These are phyloP conservation scores for Alsophila aescularia DNA, from an alignment of 2,888 invertebrate genomes.

Conservation along the genomic window DNA sequence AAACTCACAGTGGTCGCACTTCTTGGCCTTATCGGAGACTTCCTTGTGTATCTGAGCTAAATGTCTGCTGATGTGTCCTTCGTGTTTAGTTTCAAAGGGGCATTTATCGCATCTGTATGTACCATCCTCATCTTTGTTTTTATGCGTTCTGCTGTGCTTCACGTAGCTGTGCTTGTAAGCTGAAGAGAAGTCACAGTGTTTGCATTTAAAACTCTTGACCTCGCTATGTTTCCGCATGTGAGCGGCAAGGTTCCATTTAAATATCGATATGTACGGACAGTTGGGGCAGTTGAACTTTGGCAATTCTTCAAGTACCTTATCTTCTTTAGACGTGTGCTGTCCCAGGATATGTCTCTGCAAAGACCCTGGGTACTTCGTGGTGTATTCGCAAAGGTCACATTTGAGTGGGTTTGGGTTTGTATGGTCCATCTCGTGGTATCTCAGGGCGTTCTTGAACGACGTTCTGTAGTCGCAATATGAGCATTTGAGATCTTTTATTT, in stretches of 20 bases:
- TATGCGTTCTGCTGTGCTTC: slow-evolving; percentile 53
- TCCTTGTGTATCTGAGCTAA: slow-evolving; percentile 65
- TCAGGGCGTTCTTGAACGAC: slow-evolving; percentile 54
- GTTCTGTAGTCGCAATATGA: slow-evolving; percentile 59
- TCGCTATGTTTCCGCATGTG: slow-evolving; percentile 41
- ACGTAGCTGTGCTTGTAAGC: slow-evolving; percentile 50
- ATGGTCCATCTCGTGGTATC: slow-evolving; percentile 54
- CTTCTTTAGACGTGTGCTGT: slow-evolving; percentile 47
- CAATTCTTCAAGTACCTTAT: not conserved
- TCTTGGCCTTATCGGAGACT: slow-evolving; percentile 54
- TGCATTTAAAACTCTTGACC: slow-evolving; percentile 52
- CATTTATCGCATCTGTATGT: slow-evolving; percentile 63
- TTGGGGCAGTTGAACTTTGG: slow-evolving; percentile 31
- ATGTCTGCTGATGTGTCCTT: slow-evolving; percentile 65
- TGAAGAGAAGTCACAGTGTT: slow-evolving; percentile 45
- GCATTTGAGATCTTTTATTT: slow-evolving; percentile 45
- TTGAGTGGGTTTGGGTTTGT: slow-evolving; percentile 46
- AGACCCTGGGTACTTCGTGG: slow-evolving; percentile 56
- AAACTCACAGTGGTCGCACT: slow-evolving; percentile 63
- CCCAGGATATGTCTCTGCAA: slow-evolving; percentile 55
- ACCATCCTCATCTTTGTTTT: slow-evolving; percentile 28
- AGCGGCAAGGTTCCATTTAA: slow-evolving; percentile 48
- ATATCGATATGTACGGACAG: slow-evolving; percentile 40
- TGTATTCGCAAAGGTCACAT: slow-evolving; percentile 55
- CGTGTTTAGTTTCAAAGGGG: slow-evolving; percentile 58